These are phyloP conservation scores for Ormia ochracea DNA, from an alignment of 2,888 invertebrate species.

Conservation along the genomic window DNA sequence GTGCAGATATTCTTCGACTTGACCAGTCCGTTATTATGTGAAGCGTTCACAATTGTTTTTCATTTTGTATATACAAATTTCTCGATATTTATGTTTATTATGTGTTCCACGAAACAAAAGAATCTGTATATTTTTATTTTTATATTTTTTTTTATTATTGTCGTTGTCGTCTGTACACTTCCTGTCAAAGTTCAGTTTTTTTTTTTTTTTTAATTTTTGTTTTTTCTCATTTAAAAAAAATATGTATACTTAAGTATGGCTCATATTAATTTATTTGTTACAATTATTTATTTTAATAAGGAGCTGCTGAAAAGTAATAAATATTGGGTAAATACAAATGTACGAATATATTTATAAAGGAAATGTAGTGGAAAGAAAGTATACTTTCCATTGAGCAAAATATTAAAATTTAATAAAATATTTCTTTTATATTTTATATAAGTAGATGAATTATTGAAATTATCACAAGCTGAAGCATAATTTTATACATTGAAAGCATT, in stretches of 20 bases:
- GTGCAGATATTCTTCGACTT: background rate
- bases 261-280: slow-evolving; percentile 51
- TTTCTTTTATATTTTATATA: background rate
- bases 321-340: slow-evolving; percentile 24
- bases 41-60: slow-evolving; percentile 29
- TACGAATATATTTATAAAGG: background rate
- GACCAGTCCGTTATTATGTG: background rate
- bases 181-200: slow-evolving; percentile 66
- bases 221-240: slow-evolving; percentile 32
- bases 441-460: background rate
- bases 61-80: slow-evolving; percentile 15
- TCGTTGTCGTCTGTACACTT: slow-evolving; percentile 60
- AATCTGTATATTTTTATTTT: slow-evolving; percentile 22
- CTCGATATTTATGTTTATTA: slow-evolving; percentile 39
- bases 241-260: slow-evolving; percentile 3
- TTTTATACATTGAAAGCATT: too few relatives aligned
- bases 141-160: slow-evolving; percentile 14
- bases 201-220: too few relatives aligned
- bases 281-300: slow-evolving; percentile 34
- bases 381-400: background rate
- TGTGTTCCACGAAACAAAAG: slow-evolving; percentile 61
- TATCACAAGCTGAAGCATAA: background rate
- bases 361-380: background rate
- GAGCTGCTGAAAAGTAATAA: slow-evolving; percentile 48
- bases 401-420: background rate